Evolutionary conservation across 2,113 vertebrate genomes (phyloP).

Genomic region (Ovibos moschatus): DNA sequence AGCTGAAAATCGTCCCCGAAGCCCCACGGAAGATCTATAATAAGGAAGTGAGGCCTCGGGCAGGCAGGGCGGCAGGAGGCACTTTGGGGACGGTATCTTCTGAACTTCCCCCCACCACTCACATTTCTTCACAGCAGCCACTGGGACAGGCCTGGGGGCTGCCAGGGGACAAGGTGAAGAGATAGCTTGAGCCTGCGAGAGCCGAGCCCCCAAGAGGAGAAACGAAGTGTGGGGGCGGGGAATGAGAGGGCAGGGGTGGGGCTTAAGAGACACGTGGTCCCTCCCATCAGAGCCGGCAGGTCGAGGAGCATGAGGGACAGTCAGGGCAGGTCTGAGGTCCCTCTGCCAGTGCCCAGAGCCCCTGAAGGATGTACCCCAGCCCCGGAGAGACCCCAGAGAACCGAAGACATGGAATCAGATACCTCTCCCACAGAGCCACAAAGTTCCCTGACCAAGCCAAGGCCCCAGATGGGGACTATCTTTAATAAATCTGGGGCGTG

Average conservation of each 20-base stretch:
- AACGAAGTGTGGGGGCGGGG: not conserved
- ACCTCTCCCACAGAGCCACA: not conserved
- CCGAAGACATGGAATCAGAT: not conserved
- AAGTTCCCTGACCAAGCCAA: not conserved
- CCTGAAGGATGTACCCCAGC: not conserved
- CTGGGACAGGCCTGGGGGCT: not conserved
- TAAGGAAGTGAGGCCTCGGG: constrained; percentile 43
- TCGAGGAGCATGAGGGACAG: not conserved
- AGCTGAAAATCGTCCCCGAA: constrained; percentile 4
- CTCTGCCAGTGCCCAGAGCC: not conserved
- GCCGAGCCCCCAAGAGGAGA: not conserved
- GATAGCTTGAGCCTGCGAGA: not conserved
- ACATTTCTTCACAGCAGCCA: not conserved
- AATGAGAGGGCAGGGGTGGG: too few species aligned
- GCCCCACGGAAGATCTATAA: rapidly evolving
- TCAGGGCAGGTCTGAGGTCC: not conserved
- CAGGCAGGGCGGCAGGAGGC: too few species aligned
- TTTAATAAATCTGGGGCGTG: not conserved
- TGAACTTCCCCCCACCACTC: constrained; percentile 36
- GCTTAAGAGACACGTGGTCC: not conserved
- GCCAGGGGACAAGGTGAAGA: not conserved
- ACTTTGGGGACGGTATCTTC: not conserved
- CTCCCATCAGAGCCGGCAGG: not conserved
- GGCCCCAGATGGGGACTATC: not conserved
- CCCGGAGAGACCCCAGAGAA: not conserved